Base-by-base conservation (phyloP, 30 jellyfish, hydroid and myxozoan genomes). In the Turritopsis dohrnii region DNA sequence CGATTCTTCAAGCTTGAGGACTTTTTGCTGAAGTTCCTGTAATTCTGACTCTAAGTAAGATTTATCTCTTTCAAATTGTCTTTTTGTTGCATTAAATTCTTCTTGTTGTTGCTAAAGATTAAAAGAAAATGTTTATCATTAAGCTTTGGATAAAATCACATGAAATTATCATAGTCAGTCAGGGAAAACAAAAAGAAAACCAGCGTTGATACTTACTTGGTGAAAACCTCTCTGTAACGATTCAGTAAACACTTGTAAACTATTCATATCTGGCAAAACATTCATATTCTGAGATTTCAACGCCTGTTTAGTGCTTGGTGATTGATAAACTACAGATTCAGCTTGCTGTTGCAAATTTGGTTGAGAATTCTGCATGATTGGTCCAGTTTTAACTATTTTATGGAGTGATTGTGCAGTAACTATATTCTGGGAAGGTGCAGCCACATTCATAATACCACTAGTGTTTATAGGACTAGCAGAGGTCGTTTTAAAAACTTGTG, bases 31-130 rank as follows among this genome's bases (percentile, higher is more conserved):
- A 69, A 88, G 72, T 18, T 86, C 76, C 1, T 84, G 91, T 60
- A 92, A 31, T 29, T 92, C 95, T 7, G 93, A 27, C 29, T 92
- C 98, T 28, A 88, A 65, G 18, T 65, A 52, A 18, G 83, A 27
- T 27, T 86, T 72, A 19, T 81, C 87, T 20, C 74, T 74, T 18
- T 87, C 92, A 53, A 52, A 29, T n/a, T 86, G 91, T 53, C 83
- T 0, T 79, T 82, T 83, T 29, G 75, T 80, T 20, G 84, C 79
- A n/a, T 80, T 89, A 77, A 65, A 84, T 72, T 91, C 95, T 52
- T 87, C 94, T 0, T 73, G 81, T 18, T 65, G 65, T 30, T 53
- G 81, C 87, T 80, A 80, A 80, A 80, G 52, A 52, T 13, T 16
- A 69, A 9, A 27, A n/a, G 31, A 69, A 21, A 69, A 7, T n/a